Evolutionary conservation across 2,113 vertebrate genomes (phyloP).

Genomic region (Cynopterus brachyotis): DNA sequence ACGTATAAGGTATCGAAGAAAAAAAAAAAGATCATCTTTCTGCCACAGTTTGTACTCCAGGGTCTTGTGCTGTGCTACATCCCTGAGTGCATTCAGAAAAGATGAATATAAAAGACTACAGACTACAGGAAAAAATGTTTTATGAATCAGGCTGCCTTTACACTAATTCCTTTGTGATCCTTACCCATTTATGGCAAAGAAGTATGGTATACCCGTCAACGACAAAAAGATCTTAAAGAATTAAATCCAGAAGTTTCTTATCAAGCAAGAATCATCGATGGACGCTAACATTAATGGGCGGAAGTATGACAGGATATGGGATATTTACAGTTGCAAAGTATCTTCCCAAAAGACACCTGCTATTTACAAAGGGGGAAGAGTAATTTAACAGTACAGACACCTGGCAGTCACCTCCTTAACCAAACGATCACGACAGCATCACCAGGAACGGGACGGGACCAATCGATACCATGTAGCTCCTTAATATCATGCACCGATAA

Average conservation of each 20-base stretch:
- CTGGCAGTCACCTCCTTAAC: neutral
- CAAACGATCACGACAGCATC: neutral
- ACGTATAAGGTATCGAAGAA: neutral
- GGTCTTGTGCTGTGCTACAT: neutral
- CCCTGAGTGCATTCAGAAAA: neutral
- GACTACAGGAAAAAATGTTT: neutral
- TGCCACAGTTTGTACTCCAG: neutral
- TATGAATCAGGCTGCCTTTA: neutral
- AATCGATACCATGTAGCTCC: neutral
- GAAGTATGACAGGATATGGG: neutral
- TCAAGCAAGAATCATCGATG: neutral
- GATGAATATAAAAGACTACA: neutral
- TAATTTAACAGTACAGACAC: neutral
- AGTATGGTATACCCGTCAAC: neutral
- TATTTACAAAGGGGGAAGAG: neutral
- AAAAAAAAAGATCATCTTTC: neutral
- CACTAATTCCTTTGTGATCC: constrained; percentile 2
- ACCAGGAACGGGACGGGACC: neutral
- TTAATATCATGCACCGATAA: neutral
- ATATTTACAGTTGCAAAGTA: constrained; percentile 5
- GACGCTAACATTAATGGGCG: neutral
- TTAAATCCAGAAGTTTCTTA: neutral
- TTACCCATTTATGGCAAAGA: constrained; percentile 7
- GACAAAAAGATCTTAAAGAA: neutral
- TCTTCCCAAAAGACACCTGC: neutral